Conservation (phyloP, 2,113 vertebrate genomes). For the Crotalus helleri region DNA sequence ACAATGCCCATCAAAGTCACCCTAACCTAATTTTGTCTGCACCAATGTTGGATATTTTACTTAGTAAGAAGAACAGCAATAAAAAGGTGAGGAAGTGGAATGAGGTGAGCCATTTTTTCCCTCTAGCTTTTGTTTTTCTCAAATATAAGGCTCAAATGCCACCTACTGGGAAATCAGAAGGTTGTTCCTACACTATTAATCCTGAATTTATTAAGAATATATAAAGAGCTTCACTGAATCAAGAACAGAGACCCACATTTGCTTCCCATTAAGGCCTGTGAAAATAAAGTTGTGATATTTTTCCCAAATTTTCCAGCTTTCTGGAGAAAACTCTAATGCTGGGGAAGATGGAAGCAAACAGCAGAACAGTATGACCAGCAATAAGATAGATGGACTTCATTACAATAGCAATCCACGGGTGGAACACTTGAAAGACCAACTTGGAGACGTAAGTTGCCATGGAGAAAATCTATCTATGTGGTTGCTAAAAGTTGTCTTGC, state of each 20-base stretch:
- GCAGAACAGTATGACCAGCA: neutral
- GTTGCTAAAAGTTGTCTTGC: neutral
- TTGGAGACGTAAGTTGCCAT: neutral
- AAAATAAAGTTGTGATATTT: neutral
- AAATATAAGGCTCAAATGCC: constrained; percentile 47
- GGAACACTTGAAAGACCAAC: neutral
- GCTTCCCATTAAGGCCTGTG: neutral
- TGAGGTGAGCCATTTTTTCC: neutral
- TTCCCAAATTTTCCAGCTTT: neutral
- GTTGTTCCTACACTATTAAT: neutral
- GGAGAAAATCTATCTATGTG: neutral
- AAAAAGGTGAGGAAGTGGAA: constrained; percentile 27
- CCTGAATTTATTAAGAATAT: neutral
- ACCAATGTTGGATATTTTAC: constrained; percentile 56
- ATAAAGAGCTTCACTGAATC: neutral
- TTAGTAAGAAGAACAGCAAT: constrained; percentile 58
- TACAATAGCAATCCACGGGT: neutral
- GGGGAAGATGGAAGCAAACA: too few species aligned
- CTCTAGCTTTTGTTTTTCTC: neutral
- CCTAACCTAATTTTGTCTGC: constrained; percentile 56
- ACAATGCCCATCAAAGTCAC: constrained; percentile 66
- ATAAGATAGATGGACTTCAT: neutral
- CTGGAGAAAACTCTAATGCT: neutral
- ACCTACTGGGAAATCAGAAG: constrained; percentile 60
- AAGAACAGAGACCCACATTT: neutral